phyloP scores from a whole-genome alignment of 2,113 vertebrate species.

The Neogale vison region DNA sequence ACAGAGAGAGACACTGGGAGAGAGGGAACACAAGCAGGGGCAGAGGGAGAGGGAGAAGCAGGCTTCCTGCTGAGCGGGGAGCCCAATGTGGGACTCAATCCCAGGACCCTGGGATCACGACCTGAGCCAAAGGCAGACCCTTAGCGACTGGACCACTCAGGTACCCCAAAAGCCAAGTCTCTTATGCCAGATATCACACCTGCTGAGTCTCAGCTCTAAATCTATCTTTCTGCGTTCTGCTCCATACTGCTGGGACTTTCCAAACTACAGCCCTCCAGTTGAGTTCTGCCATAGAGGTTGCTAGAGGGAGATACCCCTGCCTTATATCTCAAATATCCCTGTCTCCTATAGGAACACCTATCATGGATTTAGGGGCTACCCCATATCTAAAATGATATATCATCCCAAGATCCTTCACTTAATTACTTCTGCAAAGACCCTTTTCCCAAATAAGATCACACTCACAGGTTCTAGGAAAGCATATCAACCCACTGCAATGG shows the following conservation, averaged over 20 bases:
- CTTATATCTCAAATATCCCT: background rate
- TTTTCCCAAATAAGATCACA: background rate
- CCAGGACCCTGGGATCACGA: no score
- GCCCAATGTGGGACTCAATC: no score
- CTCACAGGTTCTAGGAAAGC: background rate
- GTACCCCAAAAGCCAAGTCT: background rate
- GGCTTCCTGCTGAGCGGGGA: no score
- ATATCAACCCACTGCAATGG: background rate
- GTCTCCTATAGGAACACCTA: background rate
- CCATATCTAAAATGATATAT: background rate
- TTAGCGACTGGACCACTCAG: no score
- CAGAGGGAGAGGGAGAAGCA: no score
- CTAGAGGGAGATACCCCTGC: no score
- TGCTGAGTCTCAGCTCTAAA: background rate
- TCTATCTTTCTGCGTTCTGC: background rate
- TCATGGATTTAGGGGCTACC: background rate
- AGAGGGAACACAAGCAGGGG: no score
- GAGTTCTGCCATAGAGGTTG: background rate
- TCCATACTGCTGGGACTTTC: background rate
- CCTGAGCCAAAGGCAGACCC: no score
- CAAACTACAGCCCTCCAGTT: background rate
- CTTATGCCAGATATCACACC: background rate
- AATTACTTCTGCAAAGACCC: background rate
- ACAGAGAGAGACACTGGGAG: no score
- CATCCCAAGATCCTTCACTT: background rate